A percentile compares a stretch with the other conserved stretches of the same genome.
Evolutionary conservation across 2,797 vertebrate genomes (phyloP).

Genomic region (Enteromius viviparus): DNA sequence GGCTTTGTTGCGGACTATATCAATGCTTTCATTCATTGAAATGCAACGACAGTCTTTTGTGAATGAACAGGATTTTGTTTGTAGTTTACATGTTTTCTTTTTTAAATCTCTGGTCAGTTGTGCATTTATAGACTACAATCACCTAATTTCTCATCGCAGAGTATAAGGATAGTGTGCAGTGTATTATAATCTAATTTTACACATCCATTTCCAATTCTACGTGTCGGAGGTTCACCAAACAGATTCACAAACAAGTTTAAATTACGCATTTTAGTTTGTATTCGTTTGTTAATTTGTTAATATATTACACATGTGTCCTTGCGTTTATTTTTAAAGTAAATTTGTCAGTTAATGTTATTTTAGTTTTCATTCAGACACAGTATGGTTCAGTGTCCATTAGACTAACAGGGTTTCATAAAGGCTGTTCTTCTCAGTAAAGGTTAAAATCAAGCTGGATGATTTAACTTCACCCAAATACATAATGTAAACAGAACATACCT

Average conservation of each 20-base stretch:
- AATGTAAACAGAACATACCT: background rate
- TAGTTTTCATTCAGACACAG: background rate
- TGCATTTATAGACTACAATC: background rate
- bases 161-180: background rate
- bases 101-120: background rate
- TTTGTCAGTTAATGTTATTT: background rate
- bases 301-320: background rate
- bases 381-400: background rate
- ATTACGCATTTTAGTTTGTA: background rate
- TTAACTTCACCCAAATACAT: background rate
- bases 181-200: background rate
- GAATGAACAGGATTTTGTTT: background rate
- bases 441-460: background rate
- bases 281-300: background rate
- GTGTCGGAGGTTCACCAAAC: background rate
- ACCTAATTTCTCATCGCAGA: background rate
- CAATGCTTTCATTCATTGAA: constrained; percentile 10
- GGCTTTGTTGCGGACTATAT: constrained; percentile 19
- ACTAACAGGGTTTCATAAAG: background rate
- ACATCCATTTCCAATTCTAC: background rate
- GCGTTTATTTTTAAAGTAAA: background rate
- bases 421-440: background rate
- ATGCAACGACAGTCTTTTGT: background rate
- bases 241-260: background rate
- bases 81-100: background rate